A percentile compares a stretch with the other conserved stretches of the same genome.
Evolutionary conservation across 2,888 invertebrate species (phyloP).

Genomic region (Aproaerema taeniolella): DNA sequence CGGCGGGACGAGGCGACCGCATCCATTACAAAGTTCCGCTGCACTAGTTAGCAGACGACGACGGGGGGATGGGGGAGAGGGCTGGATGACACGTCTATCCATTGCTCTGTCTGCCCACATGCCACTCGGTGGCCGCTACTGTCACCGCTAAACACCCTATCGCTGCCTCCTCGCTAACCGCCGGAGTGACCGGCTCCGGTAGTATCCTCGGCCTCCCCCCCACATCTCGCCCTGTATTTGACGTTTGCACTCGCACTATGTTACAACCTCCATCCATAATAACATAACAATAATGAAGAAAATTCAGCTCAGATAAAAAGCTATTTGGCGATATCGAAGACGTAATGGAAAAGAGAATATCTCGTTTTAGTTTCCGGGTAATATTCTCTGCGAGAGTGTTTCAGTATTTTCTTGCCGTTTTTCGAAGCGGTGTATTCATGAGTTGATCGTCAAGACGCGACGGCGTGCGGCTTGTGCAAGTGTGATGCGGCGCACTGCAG

Average conservation of each 20-base stretch:
- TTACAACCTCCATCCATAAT: too few relatives aligned
- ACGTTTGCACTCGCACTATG: too few relatives aligned
- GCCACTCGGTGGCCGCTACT: too few relatives aligned
- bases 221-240: too few relatives aligned
- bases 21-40: conserved; percentile 8
- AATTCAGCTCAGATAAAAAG: conserved; percentile 3
- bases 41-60: conserved; percentile 3
- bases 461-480: neutral
- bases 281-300: neutral
- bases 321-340: conserved; percentile 1
- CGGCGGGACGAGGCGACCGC: conserved; percentile 1
- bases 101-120: too few relatives aligned
- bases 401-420: conserved; percentile 1
- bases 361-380: conserved; percentile 2
- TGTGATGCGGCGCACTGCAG: conserved; percentile 7
- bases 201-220: too few relatives aligned
- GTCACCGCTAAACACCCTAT: too few relatives aligned
- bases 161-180: too few relatives aligned
- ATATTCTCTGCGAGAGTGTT: conserved; percentile 1
- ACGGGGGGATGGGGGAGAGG: too few relatives aligned
- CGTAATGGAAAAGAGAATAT: neutral
- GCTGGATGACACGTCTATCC: too few relatives aligned
- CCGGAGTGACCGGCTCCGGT: too few relatives aligned
- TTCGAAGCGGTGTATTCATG: neutral
- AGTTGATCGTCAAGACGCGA: neutral